A percentile compares a stretch with the other conserved stretches of the same genome.
Evolutionary conservation across 2,113 vertebrate genomes (phyloP).

Genomic region (Saccopteryx bilineata): DNA sequence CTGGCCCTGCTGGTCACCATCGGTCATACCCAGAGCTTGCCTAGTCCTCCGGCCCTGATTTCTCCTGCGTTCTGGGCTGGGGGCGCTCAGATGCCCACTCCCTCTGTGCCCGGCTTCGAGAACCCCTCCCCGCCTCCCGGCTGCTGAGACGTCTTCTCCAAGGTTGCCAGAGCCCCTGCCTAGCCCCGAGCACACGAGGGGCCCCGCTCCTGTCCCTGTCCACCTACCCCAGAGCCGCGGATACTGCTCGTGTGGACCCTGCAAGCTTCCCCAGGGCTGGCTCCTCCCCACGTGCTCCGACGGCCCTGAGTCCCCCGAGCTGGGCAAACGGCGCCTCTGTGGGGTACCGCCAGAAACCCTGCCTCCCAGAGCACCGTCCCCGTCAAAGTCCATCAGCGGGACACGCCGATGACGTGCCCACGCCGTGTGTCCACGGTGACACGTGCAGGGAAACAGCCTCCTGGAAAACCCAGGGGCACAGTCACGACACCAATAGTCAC

Average conservation of each 20-base stretch:
- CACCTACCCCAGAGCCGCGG: background rate
- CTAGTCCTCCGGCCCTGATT: background rate
- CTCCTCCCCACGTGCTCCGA: fast-evolving
- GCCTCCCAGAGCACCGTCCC: fast-evolving
- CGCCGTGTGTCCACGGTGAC: fast-evolving
- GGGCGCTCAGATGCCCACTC: background rate
- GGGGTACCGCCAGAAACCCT: background rate
- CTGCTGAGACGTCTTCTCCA: background rate
- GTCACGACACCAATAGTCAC: background rate
- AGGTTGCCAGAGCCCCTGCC: too few species aligned
- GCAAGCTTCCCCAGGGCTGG: too few species aligned
- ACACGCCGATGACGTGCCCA: fast-evolving
- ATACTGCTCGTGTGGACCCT: fast-evolving
- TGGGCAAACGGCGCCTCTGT: background rate
- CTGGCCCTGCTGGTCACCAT: background rate
- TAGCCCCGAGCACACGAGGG: fast-evolving
- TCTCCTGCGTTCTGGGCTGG: background rate
- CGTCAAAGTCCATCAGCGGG: fast-evolving
- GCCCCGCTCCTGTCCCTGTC: fast-evolving
- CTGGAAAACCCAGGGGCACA: background rate
- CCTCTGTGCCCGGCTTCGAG: background rate
- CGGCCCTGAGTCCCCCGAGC: fast-evolving
- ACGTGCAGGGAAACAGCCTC: fast-evolving
- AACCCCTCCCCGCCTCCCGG: background rate
- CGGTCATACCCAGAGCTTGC: background rate